A percentile compares a stretch with the other conserved stretches of the same genome.
Conservation (phyloP, 2,113 vertebrate genomes). For the Pleuronectes platessa region DNA sequence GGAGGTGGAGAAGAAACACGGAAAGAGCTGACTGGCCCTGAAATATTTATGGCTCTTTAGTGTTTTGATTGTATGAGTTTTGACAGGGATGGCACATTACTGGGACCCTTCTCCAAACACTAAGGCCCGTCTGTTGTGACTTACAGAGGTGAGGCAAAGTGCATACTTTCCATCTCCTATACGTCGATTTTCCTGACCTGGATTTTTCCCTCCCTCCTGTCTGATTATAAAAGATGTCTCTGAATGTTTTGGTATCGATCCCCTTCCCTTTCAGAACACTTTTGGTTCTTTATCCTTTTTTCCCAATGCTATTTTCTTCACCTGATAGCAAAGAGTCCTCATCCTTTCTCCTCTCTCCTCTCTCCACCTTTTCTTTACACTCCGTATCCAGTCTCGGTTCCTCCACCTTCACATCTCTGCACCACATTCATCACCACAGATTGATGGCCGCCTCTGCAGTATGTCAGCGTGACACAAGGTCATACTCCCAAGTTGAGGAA, state of each 20-base stretch:
- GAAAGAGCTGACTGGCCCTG: conserved; percentile 47
- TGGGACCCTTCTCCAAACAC: conserved; percentile 51
- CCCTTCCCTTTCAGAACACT: background rate
- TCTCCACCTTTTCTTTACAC: conserved; percentile 18
- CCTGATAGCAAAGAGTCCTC: conserved; percentile 9
- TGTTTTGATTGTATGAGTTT: conserved; percentile 62
- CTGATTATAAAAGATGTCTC: conserved; percentile 1
- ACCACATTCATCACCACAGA: conserved; percentile 49
- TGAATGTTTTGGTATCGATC: conserved; percentile 16
- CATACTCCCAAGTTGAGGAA: conserved; percentile 13
- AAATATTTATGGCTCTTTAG: conserved; percentile 70
- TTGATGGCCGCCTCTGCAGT: conserved; percentile 52
- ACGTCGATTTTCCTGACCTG: background rate
- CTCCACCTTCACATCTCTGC: conserved; percentile 36
- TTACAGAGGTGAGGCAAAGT: conserved; percentile 46
- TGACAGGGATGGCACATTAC: conserved; percentile 60
- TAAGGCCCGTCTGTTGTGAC: conserved; percentile 39
- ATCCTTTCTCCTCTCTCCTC: conserved; percentile 22
- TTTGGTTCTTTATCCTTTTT: too few relatives aligned
- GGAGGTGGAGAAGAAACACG: conserved; percentile 43
- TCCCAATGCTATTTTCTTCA: conserved; percentile 19
- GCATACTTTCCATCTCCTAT: background rate
- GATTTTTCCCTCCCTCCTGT: background rate
- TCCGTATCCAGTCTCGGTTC: conserved; percentile 43
- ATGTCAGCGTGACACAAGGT: conserved; percentile 33